A percentile compares a stretch with the other conserved stretches of the same genome.
phyloP scores from a whole-genome alignment of 30 jellyfish, hydroid and myxozoan species.

The Turritopsis rubra region DNA sequence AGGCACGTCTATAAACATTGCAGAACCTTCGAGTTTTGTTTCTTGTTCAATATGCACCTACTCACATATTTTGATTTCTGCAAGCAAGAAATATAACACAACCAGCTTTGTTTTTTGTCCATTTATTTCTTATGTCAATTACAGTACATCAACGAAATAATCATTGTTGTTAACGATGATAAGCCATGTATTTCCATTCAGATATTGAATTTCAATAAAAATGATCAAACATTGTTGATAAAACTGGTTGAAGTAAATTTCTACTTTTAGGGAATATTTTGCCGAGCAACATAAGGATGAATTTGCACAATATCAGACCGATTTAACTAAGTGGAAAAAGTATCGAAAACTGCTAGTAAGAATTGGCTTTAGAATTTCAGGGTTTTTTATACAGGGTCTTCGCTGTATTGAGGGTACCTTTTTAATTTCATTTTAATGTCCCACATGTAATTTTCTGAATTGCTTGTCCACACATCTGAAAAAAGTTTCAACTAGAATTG shows the following conservation, averaged over 20 bases:
- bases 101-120: too few relatives aligned
- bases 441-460: too few relatives aligned
- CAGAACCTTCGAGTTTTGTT: neutral
- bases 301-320: slow-evolving; percentile 47
- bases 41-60: neutral
- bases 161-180: too few relatives aligned
- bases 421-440: too few relatives aligned
- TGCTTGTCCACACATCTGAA: too few relatives aligned
- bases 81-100: too few relatives aligned
- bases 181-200: too few relatives aligned
- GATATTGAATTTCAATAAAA: too few relatives aligned
- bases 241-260: neutral
- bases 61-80: too few relatives aligned
- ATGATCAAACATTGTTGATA: neutral
- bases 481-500: too few relatives aligned
- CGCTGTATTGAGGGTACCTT: neutral
- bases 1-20: neutral
- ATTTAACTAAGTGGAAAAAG: slow-evolving; percentile 66
- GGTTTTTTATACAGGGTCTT: neutral
- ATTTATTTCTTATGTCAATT: too few relatives aligned
- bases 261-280: slow-evolving; percentile 33
- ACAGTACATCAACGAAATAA: too few relatives aligned
- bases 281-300: slow-evolving; percentile 55
- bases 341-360: slow-evolving; percentile 58
- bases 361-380: neutral